Evolutionary conservation across 2,888 invertebrate genomes (phyloP).

Genomic region (Plebejus argus): DNA sequence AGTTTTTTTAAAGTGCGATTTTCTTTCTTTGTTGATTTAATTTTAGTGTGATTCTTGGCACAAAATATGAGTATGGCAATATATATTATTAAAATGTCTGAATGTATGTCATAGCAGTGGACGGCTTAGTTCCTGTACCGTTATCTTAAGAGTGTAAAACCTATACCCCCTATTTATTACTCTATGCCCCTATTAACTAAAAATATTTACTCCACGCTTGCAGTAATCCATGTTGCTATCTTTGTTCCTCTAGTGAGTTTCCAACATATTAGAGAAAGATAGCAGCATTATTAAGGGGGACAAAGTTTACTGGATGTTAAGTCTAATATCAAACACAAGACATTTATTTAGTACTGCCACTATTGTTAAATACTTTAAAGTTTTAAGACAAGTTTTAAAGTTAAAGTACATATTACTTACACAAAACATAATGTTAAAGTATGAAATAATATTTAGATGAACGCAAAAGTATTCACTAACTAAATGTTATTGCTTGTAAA

Average conservation of each 20-base stretch:
- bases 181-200: too few relatives aligned
- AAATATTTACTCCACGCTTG: too few relatives aligned
- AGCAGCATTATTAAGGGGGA: neutral
- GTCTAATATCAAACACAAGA: neutral
- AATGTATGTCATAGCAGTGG: neutral
- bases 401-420: neutral
- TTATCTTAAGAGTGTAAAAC: neutral
- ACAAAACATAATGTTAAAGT: neutral
- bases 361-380: conserved; percentile 18
- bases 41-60: neutral
- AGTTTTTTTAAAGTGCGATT: neutral
- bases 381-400: neutral
- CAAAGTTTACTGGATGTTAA: neutral
- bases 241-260: neutral
- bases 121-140: neutral
- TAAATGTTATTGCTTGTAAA: neutral
- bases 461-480: neutral
- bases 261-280: neutral
- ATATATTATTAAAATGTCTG: neutral
- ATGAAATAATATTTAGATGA: neutral
- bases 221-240: neutral
- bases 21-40: neutral
- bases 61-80: neutral
- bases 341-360: conserved; percentile 8
- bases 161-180: neutral